Conservation (phyloP, 1,140 invertebrate genomes). For the Bombus pascuorum region DNA sequence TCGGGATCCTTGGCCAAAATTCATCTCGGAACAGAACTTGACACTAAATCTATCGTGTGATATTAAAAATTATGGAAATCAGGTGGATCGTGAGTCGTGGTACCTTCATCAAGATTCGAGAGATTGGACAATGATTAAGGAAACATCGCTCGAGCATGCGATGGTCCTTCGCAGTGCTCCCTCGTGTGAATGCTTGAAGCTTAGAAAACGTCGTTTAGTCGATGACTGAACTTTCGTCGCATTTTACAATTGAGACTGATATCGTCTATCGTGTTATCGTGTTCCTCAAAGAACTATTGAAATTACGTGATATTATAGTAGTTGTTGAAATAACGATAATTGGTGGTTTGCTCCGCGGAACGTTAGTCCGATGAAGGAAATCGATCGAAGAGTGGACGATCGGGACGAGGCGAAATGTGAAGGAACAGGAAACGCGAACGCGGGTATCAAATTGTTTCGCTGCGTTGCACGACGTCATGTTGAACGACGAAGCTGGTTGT, state of each 20-base stretch:
- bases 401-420: conserved; percentile 10
- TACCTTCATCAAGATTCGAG: neutral
- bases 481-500: conserved; percentile 35
- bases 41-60: neutral
- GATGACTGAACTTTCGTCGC: conserved; percentile 18
- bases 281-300: neutral
- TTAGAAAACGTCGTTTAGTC: conserved; percentile 1
- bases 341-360: neutral
- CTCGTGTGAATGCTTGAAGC: neutral
- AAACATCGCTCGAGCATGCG: neutral
- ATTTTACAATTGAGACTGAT: neutral
- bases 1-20: neutral
- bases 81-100: neutral
- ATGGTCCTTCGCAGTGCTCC: neutral
- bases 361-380: neutral
- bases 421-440: conserved; percentile 4
- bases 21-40: too few species aligned
- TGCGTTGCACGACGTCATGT: conserved; percentile 30
- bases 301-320: neutral
- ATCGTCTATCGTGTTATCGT: neutral
- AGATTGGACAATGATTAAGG: neutral
- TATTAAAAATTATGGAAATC: neutral
- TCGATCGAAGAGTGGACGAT: conserved; percentile 7
- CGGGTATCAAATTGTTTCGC: conserved; percentile 17
- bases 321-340: too few species aligned